These are phyloP conservation scores for Atherinosoma microstoma DNA, from an alignment of 2,797 vertebrate genomes.

Conservation along the genomic window DNA sequence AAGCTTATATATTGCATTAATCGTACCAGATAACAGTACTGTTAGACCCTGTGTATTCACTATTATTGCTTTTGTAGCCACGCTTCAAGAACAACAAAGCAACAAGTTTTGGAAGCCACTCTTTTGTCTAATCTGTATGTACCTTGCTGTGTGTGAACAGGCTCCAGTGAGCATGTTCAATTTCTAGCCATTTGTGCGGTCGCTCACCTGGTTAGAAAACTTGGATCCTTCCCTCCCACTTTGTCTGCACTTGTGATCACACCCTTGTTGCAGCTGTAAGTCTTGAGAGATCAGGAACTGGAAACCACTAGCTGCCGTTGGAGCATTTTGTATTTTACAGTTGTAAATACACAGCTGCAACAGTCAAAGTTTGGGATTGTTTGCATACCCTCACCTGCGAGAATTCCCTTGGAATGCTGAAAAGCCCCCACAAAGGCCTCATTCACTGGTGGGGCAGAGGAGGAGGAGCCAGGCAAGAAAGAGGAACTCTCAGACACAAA, in stretches of 20 bases:
- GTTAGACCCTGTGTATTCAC: constrained; percentile 15
- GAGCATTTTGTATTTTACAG: constrained; percentile 30
- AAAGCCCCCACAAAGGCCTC: constrained; percentile 76
- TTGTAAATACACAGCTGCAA: constrained; percentile 17
- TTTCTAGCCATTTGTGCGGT: constrained; percentile 36
- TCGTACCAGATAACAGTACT: constrained; percentile 38
- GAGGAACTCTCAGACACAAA: constrained; percentile 33
- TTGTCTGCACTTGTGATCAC: constrained; percentile 47
- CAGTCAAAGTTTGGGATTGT: constrained; percentile 40
- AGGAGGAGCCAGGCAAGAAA: constrained; percentile 63
- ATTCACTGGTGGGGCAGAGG: constrained; percentile 63
- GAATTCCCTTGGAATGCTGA: constrained; percentile 72
- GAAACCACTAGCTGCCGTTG: not conserved
- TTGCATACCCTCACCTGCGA: constrained; percentile 71
- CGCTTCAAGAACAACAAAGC: constrained; percentile 32
- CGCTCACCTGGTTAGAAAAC: constrained; percentile 71
- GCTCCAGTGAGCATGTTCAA: constrained; percentile 25
- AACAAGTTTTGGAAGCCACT: constrained; percentile 15
- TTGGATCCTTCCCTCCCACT: constrained; percentile 59
- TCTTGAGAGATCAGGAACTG: constrained; percentile 16
- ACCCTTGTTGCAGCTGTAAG: constrained; percentile 31
- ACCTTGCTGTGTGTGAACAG: constrained; percentile 19
- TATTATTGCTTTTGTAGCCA: constrained; percentile 12
- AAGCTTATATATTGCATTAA: constrained; percentile 28
- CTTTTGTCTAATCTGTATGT: constrained; percentile 25